A percentile compares a stretch with the other conserved stretches of the same genome.
These are phyloP conservation scores for Pollicipes pollicipes DNA, from an alignment of 1,140 invertebrate genomes.

Conservation along the genomic window DNA sequence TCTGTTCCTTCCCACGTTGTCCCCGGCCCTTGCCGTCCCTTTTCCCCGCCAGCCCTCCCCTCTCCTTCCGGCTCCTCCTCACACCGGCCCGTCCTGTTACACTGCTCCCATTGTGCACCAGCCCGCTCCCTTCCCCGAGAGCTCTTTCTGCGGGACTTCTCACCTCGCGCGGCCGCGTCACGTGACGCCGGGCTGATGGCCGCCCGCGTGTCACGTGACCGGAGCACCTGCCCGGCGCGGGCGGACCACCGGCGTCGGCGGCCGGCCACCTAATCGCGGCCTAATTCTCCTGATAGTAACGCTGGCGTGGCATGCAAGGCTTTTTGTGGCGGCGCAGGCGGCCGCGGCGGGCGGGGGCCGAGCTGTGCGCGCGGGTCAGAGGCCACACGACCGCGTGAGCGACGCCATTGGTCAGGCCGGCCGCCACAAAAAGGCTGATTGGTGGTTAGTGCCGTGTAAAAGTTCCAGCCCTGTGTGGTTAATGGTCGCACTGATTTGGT, in stretches of 20 bases:
- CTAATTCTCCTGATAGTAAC: neutral
- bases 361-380: neutral
- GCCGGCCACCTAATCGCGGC: neutral
- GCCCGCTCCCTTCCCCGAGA: neutral
- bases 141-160: neutral
- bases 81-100: too few relatives aligned
- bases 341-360: too few relatives aligned
- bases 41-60: neutral
- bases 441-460: neutral
- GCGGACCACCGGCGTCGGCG: neutral
- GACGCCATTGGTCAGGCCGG: neutral
- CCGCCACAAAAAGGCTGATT: neutral
- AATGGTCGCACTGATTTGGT: neutral
- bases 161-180: neutral
- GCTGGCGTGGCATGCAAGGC: neutral
- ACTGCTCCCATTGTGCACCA: neutral
- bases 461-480: neutral
- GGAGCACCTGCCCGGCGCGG: too few relatives aligned
- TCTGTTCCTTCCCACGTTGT: neutral
- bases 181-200: neutral
- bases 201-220: neutral
- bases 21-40: too few relatives aligned
- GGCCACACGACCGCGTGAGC: neutral
- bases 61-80: too few relatives aligned
- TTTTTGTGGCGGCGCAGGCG: neutral